Percentiles rank a stretch among this genome's conserved stretches.
Conservation (phyloP, 2,113 vertebrate species). For the Hyperoodon ampullatus region DNA sequence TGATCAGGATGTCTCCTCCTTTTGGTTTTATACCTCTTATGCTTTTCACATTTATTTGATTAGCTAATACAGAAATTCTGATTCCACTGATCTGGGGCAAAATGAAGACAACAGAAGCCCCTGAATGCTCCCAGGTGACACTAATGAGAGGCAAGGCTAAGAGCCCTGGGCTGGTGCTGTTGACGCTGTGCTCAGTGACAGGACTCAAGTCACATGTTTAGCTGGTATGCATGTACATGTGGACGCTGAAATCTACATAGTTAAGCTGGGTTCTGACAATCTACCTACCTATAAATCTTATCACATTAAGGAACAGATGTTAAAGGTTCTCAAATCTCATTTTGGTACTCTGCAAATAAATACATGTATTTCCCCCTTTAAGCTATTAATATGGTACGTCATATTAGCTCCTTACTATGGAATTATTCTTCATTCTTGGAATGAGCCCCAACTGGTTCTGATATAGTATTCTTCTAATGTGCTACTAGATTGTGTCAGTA, state of each 20-base stretch:
- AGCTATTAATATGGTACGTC: neutral
- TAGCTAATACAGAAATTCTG: neutral
- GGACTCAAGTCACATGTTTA: rapidly evolving
- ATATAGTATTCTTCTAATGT: neutral
- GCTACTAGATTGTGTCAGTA: neutral
- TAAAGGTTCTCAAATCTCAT: neutral
- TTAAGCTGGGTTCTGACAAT: too few relatives aligned
- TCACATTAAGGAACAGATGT: neutral
- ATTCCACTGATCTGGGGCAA: neutral
- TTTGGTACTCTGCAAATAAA: neutral
- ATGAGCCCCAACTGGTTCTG: neutral
- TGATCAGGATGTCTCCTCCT: neutral
- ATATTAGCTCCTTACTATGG: neutral
- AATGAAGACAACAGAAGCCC: neutral
- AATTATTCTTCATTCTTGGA: neutral
- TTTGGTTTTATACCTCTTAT: neutral
- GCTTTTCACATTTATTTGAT: neutral
- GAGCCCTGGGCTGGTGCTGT: neutral
- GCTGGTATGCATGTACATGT: too few relatives aligned
- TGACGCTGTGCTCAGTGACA: neutral
- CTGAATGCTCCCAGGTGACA: neutral
- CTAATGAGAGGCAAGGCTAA: neutral
- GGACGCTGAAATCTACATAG: rapidly evolving
- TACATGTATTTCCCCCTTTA: neutral
- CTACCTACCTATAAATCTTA: too few relatives aligned